Evolutionary conservation across 2,113 vertebrate genomes (phyloP).

Genomic region (Bungarus multicinctus): DNA sequence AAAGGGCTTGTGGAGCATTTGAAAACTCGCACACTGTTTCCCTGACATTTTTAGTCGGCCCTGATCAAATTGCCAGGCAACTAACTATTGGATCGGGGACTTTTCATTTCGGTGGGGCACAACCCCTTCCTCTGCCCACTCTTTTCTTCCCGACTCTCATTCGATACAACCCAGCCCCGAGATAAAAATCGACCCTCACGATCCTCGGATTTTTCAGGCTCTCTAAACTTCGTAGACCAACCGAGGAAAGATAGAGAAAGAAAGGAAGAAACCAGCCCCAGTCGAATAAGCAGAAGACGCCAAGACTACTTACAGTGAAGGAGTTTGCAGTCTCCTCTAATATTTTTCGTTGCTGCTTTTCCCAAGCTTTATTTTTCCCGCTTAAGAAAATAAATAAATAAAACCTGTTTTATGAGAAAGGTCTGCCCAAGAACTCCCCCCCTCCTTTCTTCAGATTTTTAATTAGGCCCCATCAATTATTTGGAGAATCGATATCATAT

Average conservation of each 20-base stretch:
- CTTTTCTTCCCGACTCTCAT: conserved; percentile 49
- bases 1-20: neutral
- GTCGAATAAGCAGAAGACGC: conserved; percentile 46
- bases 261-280: conserved; percentile 8
- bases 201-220: conserved; percentile 57
- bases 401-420: conserved; percentile 48
- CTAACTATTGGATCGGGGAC: neutral
- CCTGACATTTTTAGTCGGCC: neutral
- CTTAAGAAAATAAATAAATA: conserved; percentile 60
- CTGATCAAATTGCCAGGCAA: neutral
- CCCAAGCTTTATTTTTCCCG: conserved; percentile 72
- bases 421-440: conserved; percentile 60
- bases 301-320: conserved; percentile 68
- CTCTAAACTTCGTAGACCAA: conserved; percentile 72
- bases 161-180: neutral
- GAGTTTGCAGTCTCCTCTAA: conserved; percentile 62
- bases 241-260: conserved; percentile 29
- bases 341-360: conserved; percentile 74
- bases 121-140: too few species aligned
- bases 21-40: neutral
- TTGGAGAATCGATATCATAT: conserved; percentile 78
- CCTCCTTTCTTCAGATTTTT: conserved; percentile 52
- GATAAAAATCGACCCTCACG: conserved; percentile 54
- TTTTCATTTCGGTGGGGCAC: neutral
- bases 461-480: conserved; percentile 74